Conservation (phyloP, 1,140 invertebrate species). For the Neoseiulus cucumeris region DNA sequence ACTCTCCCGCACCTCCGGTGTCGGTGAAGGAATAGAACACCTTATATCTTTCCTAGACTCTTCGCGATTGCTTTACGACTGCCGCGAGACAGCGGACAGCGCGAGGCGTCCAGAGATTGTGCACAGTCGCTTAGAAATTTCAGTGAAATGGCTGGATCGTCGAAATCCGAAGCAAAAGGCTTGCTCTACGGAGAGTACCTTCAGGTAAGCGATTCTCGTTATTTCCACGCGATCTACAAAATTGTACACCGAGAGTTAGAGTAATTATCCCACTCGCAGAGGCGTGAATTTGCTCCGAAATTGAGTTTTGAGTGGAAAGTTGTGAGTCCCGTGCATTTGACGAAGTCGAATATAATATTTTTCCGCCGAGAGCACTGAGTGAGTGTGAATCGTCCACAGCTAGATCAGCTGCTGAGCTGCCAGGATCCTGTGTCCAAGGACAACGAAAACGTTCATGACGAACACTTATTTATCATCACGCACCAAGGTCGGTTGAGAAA, state of each 20-base stretch:
- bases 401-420: conserved; percentile 68
- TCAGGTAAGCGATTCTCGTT: conserved; percentile 26
- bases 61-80: too few species aligned
- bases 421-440: conserved; percentile 59
- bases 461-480: conserved; percentile 90
- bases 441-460: conserved; percentile 54
- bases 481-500: conserved; percentile 59
- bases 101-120: too few species aligned
- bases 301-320: not conserved
- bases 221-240: not conserved
- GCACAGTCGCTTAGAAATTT: too few species aligned
- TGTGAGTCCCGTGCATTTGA: not conserved
- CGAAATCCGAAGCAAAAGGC: conserved; percentile 25
- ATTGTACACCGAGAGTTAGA: not conserved
- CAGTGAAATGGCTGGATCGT: not conserved
- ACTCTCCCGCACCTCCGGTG: too few species aligned
- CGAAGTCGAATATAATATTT: not conserved
- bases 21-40: too few species aligned
- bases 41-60: too few species aligned
- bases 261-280: too few species aligned
- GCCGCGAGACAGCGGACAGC: too few species aligned
- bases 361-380: not conserved
- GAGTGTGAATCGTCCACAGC: conserved; percentile 23
- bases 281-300: too few species aligned
- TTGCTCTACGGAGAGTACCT: conserved; percentile 68